Evolutionary conservation across 30 jellyfish, hydroid and myxozoan species (phyloP), one percentile per base, ranked within the genome.

Genomic region (Aurelia coerulea): DNA sequence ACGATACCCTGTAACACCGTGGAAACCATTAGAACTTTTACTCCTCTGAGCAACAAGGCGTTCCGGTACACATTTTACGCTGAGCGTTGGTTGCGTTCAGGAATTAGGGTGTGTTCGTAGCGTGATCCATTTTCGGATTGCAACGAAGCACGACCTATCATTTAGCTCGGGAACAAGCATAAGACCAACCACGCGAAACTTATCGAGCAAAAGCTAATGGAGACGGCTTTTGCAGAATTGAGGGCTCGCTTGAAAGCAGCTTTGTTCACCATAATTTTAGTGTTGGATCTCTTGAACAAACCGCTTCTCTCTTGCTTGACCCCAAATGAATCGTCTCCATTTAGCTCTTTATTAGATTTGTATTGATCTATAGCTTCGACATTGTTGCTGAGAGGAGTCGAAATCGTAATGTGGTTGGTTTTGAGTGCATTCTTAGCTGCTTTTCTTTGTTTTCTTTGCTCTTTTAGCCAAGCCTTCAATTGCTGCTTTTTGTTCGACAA

Each of bases 161-260:
- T 65, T 79, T 52, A 83, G 62, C 85, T 70, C 78, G 16, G 73
- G 65, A 83, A 12, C 60, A 60, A 33, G 15, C 83, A 72, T 51
- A 50, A 2, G 75, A 74, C 19, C 67, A 74, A 74, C 93, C 93
- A 84, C 93, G 86, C 93, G 84, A 84, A 84, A 62, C 68, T 2
- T 42, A 84, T 49, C 83, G 58, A 62, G 76, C 83, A 60, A 41
- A 63, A 13, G 66, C 68, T 68, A 29, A 74, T 13, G 42, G 83
- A 70, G 34, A 65, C 31, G n/a, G 76, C 83, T 54, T 41, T 84
- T 56, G 85, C 79, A 49, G 88, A 65, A 33, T 63, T 62, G 34
- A 54, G 75, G 64, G 37, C 56, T 49, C 39, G 37, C 33, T 50
- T 10, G 35, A 17, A 73, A 51, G 46, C 17, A 37, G 77, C 83